Percentiles rank a stretch among this genome's conserved stretches.
Conservation (phyloP, 2,888 invertebrate genomes). For the Listrodromus nycthemerus region DNA sequence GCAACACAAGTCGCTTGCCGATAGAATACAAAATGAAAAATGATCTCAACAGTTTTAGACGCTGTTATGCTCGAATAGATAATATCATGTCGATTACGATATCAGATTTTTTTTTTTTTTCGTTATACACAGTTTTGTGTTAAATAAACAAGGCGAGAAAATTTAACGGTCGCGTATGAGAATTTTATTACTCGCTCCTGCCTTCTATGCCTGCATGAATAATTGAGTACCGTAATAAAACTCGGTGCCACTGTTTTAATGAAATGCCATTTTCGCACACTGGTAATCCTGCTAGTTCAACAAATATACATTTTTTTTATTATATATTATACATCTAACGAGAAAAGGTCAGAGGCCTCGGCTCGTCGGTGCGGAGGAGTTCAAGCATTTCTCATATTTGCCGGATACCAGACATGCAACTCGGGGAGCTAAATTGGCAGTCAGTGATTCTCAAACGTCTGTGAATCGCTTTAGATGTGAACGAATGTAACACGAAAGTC, state of each 20-base stretch:
- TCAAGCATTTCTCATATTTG: slow-evolving; percentile 68
- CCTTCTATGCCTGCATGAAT: slow-evolving; percentile 1
- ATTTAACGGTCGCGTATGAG: slow-evolving; percentile 11
- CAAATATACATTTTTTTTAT: slow-evolving; percentile 57
- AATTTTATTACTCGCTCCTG: slow-evolving; percentile 33
- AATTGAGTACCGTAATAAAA: slow-evolving; percentile 51
- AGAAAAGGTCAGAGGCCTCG: slow-evolving; percentile 70
- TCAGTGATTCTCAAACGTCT: slow-evolving; percentile 70
- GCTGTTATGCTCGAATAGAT: slow-evolving; percentile 24
- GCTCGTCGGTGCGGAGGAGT: slow-evolving; percentile 60
- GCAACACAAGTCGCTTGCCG: not conserved
- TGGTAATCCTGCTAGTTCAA: slow-evolving; percentile 36
- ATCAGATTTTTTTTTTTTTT: slow-evolving; percentile 29
- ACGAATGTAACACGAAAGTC: not conserved
- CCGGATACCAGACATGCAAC: slow-evolving; percentile 71
- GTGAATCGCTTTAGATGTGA: slow-evolving; percentile 38
- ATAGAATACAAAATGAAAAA: not conserved
- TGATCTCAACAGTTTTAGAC: slow-evolving; percentile 12
- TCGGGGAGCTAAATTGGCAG: slow-evolving; percentile 67
- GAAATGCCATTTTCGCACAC: slow-evolving; percentile 56
- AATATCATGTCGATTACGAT: slow-evolving; percentile 20
- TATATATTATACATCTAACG: slow-evolving; percentile 31
- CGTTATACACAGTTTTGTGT: slow-evolving; percentile 43
- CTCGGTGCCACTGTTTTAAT: slow-evolving; percentile 38
- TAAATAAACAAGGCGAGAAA: slow-evolving; percentile 37